Evolutionary conservation across 2,888 invertebrate genomes (phyloP).

Genomic region (Mechanitis messenoides): DNA sequence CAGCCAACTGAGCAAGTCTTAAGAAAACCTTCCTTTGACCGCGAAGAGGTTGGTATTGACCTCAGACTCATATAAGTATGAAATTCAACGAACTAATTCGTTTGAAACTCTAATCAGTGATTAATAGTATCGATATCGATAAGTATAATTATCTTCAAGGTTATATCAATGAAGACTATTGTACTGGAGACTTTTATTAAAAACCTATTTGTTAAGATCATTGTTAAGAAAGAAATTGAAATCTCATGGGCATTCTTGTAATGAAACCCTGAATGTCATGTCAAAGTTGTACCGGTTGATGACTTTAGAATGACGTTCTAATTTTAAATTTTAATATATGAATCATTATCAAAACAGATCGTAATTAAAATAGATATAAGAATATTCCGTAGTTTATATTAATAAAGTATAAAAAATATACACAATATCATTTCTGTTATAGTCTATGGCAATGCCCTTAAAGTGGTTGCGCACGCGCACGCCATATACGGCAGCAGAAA

Average conservation of each 20-base stretch:
- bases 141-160: constrained; percentile 1
- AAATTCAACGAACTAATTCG: too few species aligned
- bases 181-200: too few species aligned
- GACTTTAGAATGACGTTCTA: not conserved
- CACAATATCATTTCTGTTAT: constrained; percentile 25
- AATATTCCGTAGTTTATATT: too few species aligned
- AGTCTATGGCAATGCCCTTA: constrained; percentile 47
- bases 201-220: too few species aligned
- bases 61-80: constrained; percentile 33
- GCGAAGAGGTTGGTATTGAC: constrained; percentile 40
- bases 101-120: too few species aligned
- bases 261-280: constrained; percentile 8
- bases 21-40: constrained; percentile 40
- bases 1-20: constrained; percentile 25
- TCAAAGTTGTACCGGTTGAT: constrained; percentile 7
- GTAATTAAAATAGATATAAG: too few species aligned
- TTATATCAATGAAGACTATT: too few species aligned
- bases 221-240: too few species aligned
- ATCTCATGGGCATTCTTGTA: not conserved
- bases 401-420: constrained; percentile 2
- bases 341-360: too few species aligned
- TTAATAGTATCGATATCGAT: too few species aligned
- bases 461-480: constrained; percentile 57
- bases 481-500: constrained; percentile 64
- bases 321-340: too few species aligned